phyloP scores from a whole-genome alignment of 2,888 invertebrate species.

The Coenonympha glycerion region DNA sequence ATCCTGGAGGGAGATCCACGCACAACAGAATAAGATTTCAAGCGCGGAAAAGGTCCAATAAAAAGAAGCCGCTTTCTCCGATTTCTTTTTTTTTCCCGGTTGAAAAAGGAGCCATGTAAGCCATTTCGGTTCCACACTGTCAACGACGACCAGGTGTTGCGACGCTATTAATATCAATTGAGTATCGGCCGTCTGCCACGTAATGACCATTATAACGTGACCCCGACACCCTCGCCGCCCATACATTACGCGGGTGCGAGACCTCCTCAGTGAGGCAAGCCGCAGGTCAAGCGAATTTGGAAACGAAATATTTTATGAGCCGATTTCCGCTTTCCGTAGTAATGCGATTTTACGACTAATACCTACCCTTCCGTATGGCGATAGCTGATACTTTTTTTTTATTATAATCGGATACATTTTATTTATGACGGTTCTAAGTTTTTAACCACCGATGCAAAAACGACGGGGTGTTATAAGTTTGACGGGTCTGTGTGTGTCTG shows the following conservation, averaged over 20 bases:
- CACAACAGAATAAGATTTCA: too few relatives aligned
- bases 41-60: background rate
- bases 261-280: slow-evolving; percentile 23
- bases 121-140: slow-evolving; percentile 40
- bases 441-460: too few relatives aligned
- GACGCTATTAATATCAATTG: slow-evolving; percentile 72
- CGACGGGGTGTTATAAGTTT: too few relatives aligned
- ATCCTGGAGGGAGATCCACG: too few relatives aligned
- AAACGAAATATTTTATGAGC: slow-evolving; percentile 63
- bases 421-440: slow-evolving; percentile 2
- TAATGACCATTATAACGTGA: slow-evolving; percentile 41
- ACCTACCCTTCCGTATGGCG: slow-evolving; percentile 32
- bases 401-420: slow-evolving; percentile 16
- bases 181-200: slow-evolving; percentile 59
- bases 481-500: too few relatives aligned
- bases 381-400: slow-evolving; percentile 20
- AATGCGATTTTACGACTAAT: slow-evolving; percentile 62
- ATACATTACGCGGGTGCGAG: slow-evolving; percentile 24
- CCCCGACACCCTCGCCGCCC: slow-evolving; percentile 34
- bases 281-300: slow-evolving; percentile 41
- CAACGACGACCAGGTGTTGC: slow-evolving; percentile 64
- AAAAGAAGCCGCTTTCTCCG: background rate
- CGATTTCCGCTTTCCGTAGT: slow-evolving; percentile 54
- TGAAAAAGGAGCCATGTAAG: slow-evolving; percentile 48
- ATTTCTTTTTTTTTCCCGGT: background rate